A percentile compares a stretch with the other conserved stretches of the same genome.
phyloP scores from a whole-genome alignment of 1,140 invertebrate genomes.

The Subanguina moxae region DNA sequence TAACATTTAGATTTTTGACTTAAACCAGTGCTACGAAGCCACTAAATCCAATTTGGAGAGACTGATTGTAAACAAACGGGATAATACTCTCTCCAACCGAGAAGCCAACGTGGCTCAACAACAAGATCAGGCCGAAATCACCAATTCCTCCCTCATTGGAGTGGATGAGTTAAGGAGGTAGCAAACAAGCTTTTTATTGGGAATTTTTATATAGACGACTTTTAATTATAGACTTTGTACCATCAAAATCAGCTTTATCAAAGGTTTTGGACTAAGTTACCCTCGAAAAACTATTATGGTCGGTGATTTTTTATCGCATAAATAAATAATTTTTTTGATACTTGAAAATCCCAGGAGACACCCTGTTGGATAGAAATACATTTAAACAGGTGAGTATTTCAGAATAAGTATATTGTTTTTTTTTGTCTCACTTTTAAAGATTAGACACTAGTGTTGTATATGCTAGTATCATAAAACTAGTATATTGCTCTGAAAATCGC shows the following conservation, averaged over 20 bases:
- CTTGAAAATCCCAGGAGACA: conserved; percentile 2
- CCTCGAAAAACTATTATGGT: conserved; percentile 14
- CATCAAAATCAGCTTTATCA: conserved; percentile 40
- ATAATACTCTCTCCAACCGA: not conserved
- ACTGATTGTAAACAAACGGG: not conserved
- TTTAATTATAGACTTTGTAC: conserved; percentile 28
- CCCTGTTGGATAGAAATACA: conserved; percentile 41
- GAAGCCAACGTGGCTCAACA: not conserved
- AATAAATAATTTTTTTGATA: not conserved
- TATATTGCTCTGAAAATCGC: too few relatives aligned
- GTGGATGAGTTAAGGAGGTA: conserved; percentile 21
- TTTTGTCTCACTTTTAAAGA: too few relatives aligned
- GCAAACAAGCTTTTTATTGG: too few relatives aligned
- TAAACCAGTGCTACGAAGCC: conserved; percentile 29
- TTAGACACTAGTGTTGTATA: too few relatives aligned
- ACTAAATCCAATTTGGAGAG: conserved; percentile 11
- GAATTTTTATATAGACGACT: not conserved
- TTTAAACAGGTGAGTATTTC: conserved; percentile 21
- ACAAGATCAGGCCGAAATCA: not conserved
- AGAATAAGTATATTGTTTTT: not conserved
- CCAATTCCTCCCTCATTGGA: not conserved
- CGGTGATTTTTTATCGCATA: not conserved
- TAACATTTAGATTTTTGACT: conserved; percentile 24
- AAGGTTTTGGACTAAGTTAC: conserved; percentile 38
- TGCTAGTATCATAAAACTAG: too few relatives aligned